Evolutionary conservation across 2,888 invertebrate genomes (phyloP), one percentile per base, ranked within the genome.

Genomic region (Pecten maximus): DNA sequence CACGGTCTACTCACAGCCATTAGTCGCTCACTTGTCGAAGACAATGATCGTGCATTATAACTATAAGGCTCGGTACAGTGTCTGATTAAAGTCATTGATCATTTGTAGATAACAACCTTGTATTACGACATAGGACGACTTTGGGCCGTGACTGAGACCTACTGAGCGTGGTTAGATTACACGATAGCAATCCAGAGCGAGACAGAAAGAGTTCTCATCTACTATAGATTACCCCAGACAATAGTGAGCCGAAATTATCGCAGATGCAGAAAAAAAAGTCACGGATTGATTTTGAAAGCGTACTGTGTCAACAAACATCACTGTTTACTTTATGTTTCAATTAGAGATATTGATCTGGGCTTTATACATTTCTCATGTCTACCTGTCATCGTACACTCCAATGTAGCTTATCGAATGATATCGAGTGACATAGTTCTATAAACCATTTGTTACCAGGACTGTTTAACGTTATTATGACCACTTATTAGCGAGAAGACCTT

Each of bases 31-130:
- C 23, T 0, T 28, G 10, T 60, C n/a, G 60, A n/a, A 60, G 60
- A 60, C 60, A 60, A 28, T n/a, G 4, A n/a, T 16, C n/a, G 60
- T 28, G 8, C 28, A n/a, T 6, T n/a, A 6, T 50, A 16, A 15
- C 50, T 16, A 2, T 50, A 8, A 50, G 8, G 28, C n/a, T n/a
- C n/a, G 4, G 4, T 16, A 60, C 60, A 60, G 60, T 60, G 15
- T 60, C 23, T 60, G 60, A n/a, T 60, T 60, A 60, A 74, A 74
- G 74, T 35, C 35, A 74, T 35, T 74, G 74, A 35, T 74, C 74
- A 74, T 12, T 28, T 60, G 4, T 3, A 10, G 74, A 28, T 35
- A 28, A 28, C 8, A 60, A n/a, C n/a, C 60, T 60, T 3, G 28
- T 12, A 35, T 35, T 74, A 74, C 74, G 74, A 35, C 74, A 74